Evolutionary conservation across 2,113 vertebrate species (phyloP).

Genomic region (Tylochromis polylepis): DNA sequence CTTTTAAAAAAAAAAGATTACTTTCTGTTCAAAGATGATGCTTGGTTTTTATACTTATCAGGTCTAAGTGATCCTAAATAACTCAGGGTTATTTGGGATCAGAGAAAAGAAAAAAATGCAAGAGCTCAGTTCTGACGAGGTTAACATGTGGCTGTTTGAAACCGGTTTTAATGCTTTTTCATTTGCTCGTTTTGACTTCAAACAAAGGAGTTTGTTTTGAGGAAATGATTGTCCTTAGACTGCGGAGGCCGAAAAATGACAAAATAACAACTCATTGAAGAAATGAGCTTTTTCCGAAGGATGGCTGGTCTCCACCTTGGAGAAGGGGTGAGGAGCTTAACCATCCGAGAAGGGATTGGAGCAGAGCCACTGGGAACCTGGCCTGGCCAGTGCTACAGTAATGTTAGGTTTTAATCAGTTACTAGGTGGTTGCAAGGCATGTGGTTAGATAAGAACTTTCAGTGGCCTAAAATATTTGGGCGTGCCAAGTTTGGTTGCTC

Average conservation of each 20-base stretch:
- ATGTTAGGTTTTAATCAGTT: not conserved
- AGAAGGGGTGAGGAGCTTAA: not conserved
- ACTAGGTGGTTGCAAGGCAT: not conserved
- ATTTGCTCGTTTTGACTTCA: not conserved
- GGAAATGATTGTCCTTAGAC: accelerated
- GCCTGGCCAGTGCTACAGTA: not conserved
- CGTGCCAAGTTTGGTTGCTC: not conserved
- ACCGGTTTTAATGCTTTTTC: accelerated
- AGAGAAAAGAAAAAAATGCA: not conserved
- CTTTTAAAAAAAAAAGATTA: not conserved
- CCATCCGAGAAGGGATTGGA: not conserved
- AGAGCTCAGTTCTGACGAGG: not conserved
- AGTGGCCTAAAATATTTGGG: not conserved
- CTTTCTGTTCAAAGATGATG: not conserved
- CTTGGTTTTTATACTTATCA: not conserved
- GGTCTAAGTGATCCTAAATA: not conserved
- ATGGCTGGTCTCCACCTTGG: not conserved
- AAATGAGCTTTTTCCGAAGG: not conserved
- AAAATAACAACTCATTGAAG: not conserved
- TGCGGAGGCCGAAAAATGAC: not conserved
- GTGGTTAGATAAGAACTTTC: not conserved
- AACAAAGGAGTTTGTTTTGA: not conserved
- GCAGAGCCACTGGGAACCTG: not conserved
- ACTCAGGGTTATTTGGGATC: too few relatives aligned
- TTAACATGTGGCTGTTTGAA: not conserved